Conservation (phyloP, 2,113 vertebrate species). For the Dicaeum eximium region DNA sequence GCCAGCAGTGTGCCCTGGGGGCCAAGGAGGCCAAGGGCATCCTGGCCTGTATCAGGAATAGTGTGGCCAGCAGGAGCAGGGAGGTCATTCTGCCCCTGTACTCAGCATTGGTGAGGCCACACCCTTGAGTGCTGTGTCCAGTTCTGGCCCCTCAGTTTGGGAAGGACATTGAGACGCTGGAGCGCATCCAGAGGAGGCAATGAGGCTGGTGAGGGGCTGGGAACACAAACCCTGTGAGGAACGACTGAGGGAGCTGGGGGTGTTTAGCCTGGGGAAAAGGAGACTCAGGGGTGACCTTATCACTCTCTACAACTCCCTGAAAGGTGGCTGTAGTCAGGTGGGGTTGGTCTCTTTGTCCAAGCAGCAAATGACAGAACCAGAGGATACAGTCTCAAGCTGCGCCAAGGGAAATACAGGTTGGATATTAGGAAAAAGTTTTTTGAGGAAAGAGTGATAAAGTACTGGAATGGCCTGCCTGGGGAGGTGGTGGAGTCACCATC, state of each 20-base stretch:
- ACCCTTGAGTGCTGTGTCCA: not conserved
- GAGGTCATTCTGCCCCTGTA: not conserved
- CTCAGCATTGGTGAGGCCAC: not conserved
- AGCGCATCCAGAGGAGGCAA: fast-evolving
- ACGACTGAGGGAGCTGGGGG: fast-evolving
- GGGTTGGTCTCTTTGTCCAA: not conserved
- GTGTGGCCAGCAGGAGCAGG: not conserved
- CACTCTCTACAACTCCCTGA: not conserved
- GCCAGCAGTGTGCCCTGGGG: not conserved
- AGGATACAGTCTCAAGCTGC: not conserved
- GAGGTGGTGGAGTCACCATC: not conserved
- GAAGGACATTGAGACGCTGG: fast-evolving
- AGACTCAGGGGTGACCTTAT: not conserved
- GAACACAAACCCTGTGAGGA: not conserved
- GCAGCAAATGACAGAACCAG: not conserved
- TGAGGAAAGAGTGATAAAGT: not conserved
- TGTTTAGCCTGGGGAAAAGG: not conserved
- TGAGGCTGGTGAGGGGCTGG: not conserved
- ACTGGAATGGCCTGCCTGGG: not conserved
- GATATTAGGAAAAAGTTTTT: not conserved
- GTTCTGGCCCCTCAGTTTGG: not conserved
- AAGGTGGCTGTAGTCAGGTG: not conserved
- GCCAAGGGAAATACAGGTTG: not conserved
- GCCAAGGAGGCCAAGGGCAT: not conserved
- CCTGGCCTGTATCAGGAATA: not conserved